These are phyloP conservation scores for Porites rus DNA, from an alignment of 92 coral and sea anemone species.

Conservation along the genomic window DNA sequence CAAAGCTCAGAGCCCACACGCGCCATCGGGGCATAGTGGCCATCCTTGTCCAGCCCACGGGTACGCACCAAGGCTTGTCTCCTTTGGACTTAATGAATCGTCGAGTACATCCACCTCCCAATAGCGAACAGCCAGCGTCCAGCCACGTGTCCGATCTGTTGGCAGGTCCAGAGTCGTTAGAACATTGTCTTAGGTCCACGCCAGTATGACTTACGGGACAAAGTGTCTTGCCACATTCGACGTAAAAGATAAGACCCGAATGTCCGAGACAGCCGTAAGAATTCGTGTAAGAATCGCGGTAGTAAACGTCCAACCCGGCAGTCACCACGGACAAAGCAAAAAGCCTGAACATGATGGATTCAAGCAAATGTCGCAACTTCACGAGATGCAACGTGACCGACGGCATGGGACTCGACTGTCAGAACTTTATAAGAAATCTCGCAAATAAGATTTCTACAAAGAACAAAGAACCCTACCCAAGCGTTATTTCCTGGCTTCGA, in stretches of 20 bases:
- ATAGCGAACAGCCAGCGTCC: not conserved
- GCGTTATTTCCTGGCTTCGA: no score
- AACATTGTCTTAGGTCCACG: slow-evolving; percentile 3
- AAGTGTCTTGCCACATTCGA: not conserved
- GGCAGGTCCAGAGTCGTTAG: not conserved
- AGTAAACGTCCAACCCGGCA: not conserved
- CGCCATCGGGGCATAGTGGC: not conserved
- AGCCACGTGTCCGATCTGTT: slow-evolving; percentile 14
- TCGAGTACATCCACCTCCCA: slow-evolving; percentile 24
- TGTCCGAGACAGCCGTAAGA: not conserved
- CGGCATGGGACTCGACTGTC: not conserved
- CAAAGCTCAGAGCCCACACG: slow-evolving; percentile 5
- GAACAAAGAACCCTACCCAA: no score
- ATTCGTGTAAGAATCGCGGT: not conserved
- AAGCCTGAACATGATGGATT: not conserved
- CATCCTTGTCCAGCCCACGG: slow-evolving; percentile 7
- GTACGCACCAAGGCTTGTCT: slow-evolving; percentile 27
- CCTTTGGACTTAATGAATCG: not conserved
- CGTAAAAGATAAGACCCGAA: slow-evolving; percentile 16
- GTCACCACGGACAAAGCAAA: slow-evolving; percentile 13
- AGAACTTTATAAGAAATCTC: no score
- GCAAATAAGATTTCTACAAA: no score
- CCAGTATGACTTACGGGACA: slow-evolving; percentile 15
- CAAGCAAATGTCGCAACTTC: not conserved
- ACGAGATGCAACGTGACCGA: slow-evolving; percentile 2